These are phyloP conservation scores for Hemitrygon akajei DNA, from an alignment of 2,797 vertebrate genomes.

Conservation along the genomic window DNA sequence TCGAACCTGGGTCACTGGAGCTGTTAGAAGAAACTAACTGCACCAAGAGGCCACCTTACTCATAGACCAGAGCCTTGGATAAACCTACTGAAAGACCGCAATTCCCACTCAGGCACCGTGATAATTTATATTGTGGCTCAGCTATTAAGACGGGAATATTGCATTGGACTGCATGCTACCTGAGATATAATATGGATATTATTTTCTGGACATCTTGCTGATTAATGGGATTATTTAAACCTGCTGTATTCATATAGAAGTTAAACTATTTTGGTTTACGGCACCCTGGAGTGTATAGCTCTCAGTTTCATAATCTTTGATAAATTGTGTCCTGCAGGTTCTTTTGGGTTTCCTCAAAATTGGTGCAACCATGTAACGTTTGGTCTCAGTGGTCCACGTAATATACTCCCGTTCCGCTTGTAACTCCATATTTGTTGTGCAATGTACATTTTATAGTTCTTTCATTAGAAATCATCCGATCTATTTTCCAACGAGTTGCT, in stretches of 20 bases:
- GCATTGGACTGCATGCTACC: neutral
- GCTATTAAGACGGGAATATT: neutral
- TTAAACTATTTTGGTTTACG: neutral
- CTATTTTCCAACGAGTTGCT: neutral
- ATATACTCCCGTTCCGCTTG: neutral
- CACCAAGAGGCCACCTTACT: no score
- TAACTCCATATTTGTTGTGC: neutral
- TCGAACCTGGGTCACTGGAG: no score
- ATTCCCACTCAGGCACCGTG: neutral
- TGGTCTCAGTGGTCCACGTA: neutral
- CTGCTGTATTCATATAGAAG: neutral
- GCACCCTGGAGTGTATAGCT: neutral
- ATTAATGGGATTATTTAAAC: neutral
- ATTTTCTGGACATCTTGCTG: neutral
- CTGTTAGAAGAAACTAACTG: no score
- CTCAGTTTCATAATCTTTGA: no score
- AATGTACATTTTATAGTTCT: neutral
- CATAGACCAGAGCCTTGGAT: no score
- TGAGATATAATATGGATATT: neutral
- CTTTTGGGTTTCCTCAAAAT: neutral
- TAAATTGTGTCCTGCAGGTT: neutral
- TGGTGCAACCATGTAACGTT: neutral
- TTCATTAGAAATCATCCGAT: neutral
- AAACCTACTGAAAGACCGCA: neutral
- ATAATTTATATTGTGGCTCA: neutral